A percentile compares a stretch with the other conserved stretches of the same genome.
These are phyloP conservation scores for Zeus faber DNA, from an alignment of 2,113 vertebrate species.

Conservation along the genomic window DNA sequence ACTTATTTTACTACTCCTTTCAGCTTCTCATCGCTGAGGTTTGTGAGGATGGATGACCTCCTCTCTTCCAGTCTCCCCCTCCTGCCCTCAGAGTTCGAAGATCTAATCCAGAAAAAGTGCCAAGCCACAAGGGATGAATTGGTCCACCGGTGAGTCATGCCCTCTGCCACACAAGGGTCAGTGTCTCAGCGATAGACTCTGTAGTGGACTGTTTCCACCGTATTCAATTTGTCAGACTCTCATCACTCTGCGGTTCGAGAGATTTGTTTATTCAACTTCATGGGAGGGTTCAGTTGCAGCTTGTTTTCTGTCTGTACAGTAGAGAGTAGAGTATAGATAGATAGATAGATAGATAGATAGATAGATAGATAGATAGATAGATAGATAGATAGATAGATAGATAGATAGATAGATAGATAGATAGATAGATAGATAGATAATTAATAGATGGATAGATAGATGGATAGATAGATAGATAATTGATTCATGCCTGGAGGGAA, in stretches of 20 bases:
- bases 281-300: conserved; percentile 18
- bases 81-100: conserved; percentile 73
- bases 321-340: no score
- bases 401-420: no score
- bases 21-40: conserved; percentile 82
- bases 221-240: conserved; percentile 33
- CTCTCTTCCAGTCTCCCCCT: conserved; percentile 71
- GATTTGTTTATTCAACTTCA: conserved; percentile 25
- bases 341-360: no score
- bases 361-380: no score
- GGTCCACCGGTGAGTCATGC: conserved; percentile 74
- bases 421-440: no score
- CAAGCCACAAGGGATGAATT: conserved; percentile 70
- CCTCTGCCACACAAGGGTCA: neutral
- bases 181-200: neutral
- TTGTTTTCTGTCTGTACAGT: conserved; percentile 15
- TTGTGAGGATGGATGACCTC: conserved; percentile 79
- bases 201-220: conserved; percentile 29
- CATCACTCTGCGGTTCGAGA: conserved; percentile 25
- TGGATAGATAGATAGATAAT: no score
- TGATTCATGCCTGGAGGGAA: no score
- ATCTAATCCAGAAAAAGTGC: conserved; percentile 77
- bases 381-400: no score
- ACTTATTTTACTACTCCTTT: neutral
- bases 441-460: no score